These are phyloP conservation scores for Cynoglossus semilaevis DNA, from an alignment of 2,113 vertebrate genomes.

Conservation along the genomic window DNA sequence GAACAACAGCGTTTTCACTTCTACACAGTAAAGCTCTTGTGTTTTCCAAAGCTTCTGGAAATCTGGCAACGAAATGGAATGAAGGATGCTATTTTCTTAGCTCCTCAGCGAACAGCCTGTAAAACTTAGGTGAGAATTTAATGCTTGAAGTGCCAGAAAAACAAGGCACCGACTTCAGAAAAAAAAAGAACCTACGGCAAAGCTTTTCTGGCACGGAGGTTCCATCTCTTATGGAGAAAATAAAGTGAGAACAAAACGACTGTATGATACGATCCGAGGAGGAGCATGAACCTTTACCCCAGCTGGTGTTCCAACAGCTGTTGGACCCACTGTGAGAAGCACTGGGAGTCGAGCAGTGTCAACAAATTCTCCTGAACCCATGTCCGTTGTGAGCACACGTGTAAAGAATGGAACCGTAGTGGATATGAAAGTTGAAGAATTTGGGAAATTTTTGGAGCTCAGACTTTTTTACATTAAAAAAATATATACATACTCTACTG, in stretches of 20 bases:
- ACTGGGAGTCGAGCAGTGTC: constrained; percentile 18
- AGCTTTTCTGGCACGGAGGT: constrained; percentile 14
- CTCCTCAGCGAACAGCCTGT: too few relatives aligned
- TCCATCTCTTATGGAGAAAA: constrained; percentile 10
- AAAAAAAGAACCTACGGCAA: constrained; percentile 3
- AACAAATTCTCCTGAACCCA: constrained; percentile 32
- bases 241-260: constrained; percentile 13
- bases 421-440: too few relatives aligned
- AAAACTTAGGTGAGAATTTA: too few relatives aligned
- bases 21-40: too few relatives aligned
- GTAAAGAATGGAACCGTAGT: not conserved
- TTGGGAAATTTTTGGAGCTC: too few relatives aligned
- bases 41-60: too few relatives aligned
- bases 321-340: constrained; percentile 44
- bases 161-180: not conserved
- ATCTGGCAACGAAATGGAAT: too few relatives aligned
- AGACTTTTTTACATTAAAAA: too few relatives aligned
- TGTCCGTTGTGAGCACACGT: constrained; percentile 5
- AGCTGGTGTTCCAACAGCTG: constrained; percentile 67
- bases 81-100: too few relatives aligned
- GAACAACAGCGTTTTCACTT: too few relatives aligned
- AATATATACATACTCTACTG: too few relatives aligned
- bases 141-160: not conserved
- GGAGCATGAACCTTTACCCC: constrained; percentile 34
- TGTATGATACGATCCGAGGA: constrained; percentile 21